Base-by-base conservation (phyloP, 1,140 invertebrate genomes). In the Drosophila sulfurigaster region DNA sequence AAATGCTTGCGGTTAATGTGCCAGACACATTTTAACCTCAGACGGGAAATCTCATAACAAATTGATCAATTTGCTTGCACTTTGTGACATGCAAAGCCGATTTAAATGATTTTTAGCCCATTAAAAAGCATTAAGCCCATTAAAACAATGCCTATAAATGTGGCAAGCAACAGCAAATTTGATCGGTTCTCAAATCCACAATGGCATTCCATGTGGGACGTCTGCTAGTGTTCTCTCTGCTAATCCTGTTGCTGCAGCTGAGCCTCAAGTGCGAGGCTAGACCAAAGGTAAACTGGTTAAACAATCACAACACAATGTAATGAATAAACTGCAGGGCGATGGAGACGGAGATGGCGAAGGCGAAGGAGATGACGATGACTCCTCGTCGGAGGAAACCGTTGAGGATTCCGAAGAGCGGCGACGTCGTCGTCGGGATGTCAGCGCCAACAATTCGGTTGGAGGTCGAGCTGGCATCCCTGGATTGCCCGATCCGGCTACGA, bases 341-440 rank as follows among this genome's bases (percentile, higher is more conserved):
- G 25, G 66, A 25, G 41, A 59, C 25, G 59, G 64, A 1, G 65
- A 69, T 16, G 75, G 32, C 1, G 59, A 69, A n/a, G 75, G 45
- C 1, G 68, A 49, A 10, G 81, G 51, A 10, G 81, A 88, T 10
- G 82, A 89, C n/a, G 82, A 85, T 35, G 87, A 92, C 15, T 92
- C 91, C 5, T 92, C 91, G 1, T 92, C 91, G 2, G 91, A 92
- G 54, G 91, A 91, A 62, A 92, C 91, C 0, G 81, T 88, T 4
- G 91, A 92, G 71, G 91, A 92, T 25, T 88, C 91, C 0, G 73
- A 67, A 7, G 91, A 92, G 45, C 20, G 51, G 1, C 35, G 64
- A 32, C 56, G 83, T 4, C 73, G 80, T 3, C 80, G 88, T 15
- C 87, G 86, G 5, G 81, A 88, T 3, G 68, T 76, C 7, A 38